Base-by-base conservation (phyloP, 2,113 vertebrate species). In the Strix uralensis region DNA sequence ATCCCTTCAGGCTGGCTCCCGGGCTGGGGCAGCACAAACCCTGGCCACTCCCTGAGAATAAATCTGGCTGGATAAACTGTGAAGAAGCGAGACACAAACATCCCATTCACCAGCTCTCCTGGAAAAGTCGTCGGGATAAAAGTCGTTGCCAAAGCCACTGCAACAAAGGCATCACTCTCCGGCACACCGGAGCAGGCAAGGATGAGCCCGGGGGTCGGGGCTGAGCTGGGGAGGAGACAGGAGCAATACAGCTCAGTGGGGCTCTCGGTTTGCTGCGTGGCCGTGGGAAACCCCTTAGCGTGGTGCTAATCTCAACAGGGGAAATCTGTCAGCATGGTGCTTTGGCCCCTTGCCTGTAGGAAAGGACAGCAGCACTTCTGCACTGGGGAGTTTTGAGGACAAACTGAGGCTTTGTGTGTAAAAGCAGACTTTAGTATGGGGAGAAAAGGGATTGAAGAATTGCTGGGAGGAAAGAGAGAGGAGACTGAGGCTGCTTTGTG, bases 21-120 rank as follows among this genome's bases (percentile, higher is more conserved):
- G 7, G 69, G 79, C 58, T 63, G 32, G 49, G 85, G 63, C n/a
- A n/a, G 88, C 67, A 51, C 73, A 71, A 88, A 65, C 49, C 52
- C 61, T 3, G 3, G 73, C 84, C 95, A 91, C 95, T 92, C 96
- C 97, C 95, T 72, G 73, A 92, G 90, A 96, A 96, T 93, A 95
- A 96, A 96, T 66, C 90, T 90, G 77, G 9, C 92, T 92, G 90
- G 70, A 88, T 83, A 95, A 95, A 96, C 95, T 73, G 51, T 44
- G 74, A 90, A 82, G 83, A 92, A 38, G 57, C 9, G 4, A 44
- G 67, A 95, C 47, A 95, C 97, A 97, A 97, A 95, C 81, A 94
- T 55, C 83, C 88, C 91, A 95, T 94, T 96, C 95, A 97, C 85
- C 71, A 52, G 34, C 69, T 46, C 55, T 80, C 70, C 91, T 96